Conservation (phyloP, 2,113 vertebrate species). For the Apodemus speciosus region DNA sequence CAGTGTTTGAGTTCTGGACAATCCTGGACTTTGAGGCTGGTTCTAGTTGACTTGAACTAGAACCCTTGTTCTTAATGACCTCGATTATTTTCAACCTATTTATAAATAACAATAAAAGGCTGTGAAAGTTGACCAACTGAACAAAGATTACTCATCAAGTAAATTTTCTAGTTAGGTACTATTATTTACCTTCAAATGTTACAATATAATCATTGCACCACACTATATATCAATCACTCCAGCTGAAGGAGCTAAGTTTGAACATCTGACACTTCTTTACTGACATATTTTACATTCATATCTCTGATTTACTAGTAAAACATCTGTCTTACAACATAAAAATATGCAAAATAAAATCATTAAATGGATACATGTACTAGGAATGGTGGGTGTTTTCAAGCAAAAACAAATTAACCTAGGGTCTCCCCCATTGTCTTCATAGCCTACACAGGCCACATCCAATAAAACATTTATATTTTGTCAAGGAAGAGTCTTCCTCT, state of each 20-base stretch:
- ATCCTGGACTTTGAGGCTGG: not conserved
- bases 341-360: not conserved
- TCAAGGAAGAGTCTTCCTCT: not conserved
- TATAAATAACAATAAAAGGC: not conserved
- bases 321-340: not conserved
- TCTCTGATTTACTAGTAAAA: constrained; percentile 24
- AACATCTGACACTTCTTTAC: not conserved
- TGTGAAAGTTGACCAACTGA: constrained; percentile 38
- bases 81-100: not conserved
- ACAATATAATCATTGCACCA: not conserved
- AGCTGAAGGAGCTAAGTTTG: not conserved
- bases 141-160: not conserved
- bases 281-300: constrained; percentile 23
- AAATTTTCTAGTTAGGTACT: not conserved
- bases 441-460: not conserved
- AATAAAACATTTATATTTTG: not conserved
- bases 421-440: not conserved
- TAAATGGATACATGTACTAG: not conserved
- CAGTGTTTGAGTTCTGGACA: not conserved
- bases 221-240: not conserved
- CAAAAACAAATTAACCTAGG: not conserved
- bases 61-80: not conserved
- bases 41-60: not conserved
- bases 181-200: not conserved
- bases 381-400: not conserved